Evolutionary conservation across 2,797 vertebrate species (phyloP).

Genomic region (Tragelaphus oryx): DNA sequence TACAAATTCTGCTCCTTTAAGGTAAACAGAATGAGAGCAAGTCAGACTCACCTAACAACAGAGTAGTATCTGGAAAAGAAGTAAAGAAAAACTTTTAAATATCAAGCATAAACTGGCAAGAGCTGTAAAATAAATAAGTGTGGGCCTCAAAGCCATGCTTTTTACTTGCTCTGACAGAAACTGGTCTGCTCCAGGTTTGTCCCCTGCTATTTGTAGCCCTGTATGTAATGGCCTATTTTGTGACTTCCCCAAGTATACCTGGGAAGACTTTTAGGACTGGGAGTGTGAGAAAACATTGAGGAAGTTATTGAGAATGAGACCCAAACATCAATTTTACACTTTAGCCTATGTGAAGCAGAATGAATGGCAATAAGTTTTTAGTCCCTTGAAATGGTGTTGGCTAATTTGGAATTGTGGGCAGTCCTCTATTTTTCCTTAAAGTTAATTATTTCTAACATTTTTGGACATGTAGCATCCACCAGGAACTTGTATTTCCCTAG

Average conservation of each 20-base stretch:
- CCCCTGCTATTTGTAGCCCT: neutral
- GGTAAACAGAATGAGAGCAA: neutral
- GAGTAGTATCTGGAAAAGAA: neutral
- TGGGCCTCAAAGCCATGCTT: neutral
- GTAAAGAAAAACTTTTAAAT: neutral
- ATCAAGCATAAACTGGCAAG: neutral
- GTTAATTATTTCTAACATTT: neutral
- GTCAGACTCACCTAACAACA: neutral
- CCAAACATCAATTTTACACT: neutral
- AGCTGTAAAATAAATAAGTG: neutral
- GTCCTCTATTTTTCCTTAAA: neutral
- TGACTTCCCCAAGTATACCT: neutral
- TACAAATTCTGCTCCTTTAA: neutral
- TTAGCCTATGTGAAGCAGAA: neutral
- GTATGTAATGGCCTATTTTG: neutral
- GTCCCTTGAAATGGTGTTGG: neutral
- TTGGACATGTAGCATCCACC: neutral
- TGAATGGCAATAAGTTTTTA: neutral
- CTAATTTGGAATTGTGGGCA: neutral
- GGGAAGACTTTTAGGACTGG: neutral
- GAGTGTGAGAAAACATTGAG: neutral
- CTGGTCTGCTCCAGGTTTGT: neutral
- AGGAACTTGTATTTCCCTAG: neutral
- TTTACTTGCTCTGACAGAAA: neutral
- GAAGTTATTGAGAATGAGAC: neutral